Base-by-base conservation (phyloP, 2,888 invertebrate genomes). In the Clostera curtula region DNA sequence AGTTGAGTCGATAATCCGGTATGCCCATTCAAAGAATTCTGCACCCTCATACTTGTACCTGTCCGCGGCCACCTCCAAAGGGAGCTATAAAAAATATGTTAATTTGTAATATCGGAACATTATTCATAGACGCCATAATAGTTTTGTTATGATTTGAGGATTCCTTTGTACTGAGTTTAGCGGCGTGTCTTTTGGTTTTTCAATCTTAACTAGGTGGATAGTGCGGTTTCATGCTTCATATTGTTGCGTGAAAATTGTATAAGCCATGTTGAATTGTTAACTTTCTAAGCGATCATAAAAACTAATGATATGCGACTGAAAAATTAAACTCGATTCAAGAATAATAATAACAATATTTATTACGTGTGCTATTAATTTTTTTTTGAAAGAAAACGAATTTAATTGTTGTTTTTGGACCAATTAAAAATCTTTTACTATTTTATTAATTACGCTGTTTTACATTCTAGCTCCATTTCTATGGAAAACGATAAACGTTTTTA, bases 11-110 rank as follows among this genome's bases (percentile, higher is more conserved):
- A 11, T 4, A 5, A 6, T 3, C 43, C 51, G 55, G 53, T 64
- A 66, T 58, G 60, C 60, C 65, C 80, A 80, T 82, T 82, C 77
- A 82, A 73, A 61, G 74, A 83, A 82, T 82, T 80, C 79, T 82
- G 82, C 83, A 82, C 70, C 82, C 80, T 82, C 82, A 79, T 74
- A 77, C 66, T 45, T 57, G 71, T 82, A 82, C 80, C 82, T 82
- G 79, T 73, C 60, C 63, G 73, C 79, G 76, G 80, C 77, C 79
- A 74, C 75, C 75, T 66, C 77, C 66, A 75, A 75, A 76, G 75
- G 67, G 62, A 58, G 58, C 56, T 56, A 77, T 70, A 76, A 79
- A 82, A 82, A 80, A 79, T 66, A 80, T 82, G 80, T 74, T 76
- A 80, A 82, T 79, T 70, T 70, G 60, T 69, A 67, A 77, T 76